Conservation (phyloP, 2,113 vertebrate genomes). For the Anas platyrhynchos region DNA sequence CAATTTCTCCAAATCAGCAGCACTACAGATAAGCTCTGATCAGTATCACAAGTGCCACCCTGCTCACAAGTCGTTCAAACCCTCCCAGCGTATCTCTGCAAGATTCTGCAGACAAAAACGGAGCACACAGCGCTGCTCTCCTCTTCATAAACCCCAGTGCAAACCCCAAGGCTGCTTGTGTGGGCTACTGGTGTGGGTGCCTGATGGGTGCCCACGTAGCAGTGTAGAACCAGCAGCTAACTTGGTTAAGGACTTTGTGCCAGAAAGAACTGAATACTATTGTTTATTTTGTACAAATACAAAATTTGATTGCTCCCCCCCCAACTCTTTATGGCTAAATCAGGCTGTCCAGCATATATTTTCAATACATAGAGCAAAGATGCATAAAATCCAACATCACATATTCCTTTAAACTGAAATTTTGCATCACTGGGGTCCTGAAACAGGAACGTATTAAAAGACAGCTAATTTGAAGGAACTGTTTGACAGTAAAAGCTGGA, state of each 20-base stretch:
- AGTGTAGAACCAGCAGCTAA: background rate
- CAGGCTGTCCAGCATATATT: background rate
- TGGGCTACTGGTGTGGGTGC: background rate
- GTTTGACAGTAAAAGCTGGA: constrained; percentile 28
- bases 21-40: background rate
- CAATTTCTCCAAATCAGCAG: background rate
- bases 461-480: constrained; percentile 6
- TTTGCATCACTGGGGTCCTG: background rate
- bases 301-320: background rate
- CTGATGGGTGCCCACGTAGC: background rate
- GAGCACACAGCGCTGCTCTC: background rate
- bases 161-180: background rate
- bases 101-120: background rate
- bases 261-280: background rate
- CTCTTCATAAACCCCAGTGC: background rate
- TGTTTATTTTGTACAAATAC: background rate
- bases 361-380: background rate
- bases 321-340: background rate
- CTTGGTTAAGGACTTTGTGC: background rate
- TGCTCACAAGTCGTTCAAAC: background rate
- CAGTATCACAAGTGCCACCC: background rate
- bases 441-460: background rate
- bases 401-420: background rate
- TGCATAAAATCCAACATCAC: background rate
- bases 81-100: background rate